phyloP scores from a whole-genome alignment of 1,140 invertebrate genomes.

The Contarinia nasturtii region DNA sequence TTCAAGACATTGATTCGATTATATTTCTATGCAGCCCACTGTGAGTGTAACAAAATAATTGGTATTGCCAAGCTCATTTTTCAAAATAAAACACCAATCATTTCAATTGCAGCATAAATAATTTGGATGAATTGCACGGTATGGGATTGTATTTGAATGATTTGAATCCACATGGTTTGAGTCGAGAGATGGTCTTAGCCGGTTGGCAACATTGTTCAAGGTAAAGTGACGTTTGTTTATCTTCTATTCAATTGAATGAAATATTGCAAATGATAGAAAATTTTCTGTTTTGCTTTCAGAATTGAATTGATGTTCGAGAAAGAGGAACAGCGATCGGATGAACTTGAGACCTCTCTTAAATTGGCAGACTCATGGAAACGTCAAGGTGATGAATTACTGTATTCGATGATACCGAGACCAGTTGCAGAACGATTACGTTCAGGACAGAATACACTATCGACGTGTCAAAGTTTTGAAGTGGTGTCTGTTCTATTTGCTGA shows the following conservation, averaged over 20 bases:
- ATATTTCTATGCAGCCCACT: conserved; percentile 72
- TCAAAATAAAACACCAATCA: not conserved
- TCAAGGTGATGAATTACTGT: conserved; percentile 68
- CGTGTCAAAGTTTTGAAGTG: conserved; percentile 40
- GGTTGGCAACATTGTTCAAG: conserved; percentile 77
- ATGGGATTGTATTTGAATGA: conserved; percentile 68
- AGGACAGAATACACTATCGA: conserved; percentile 50
- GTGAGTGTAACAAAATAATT: conserved; percentile 29
- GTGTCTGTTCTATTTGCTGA: conserved; percentile 33
- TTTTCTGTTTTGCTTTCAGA: not conserved
- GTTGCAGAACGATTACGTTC: conserved; percentile 37
- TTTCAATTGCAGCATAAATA: conserved; percentile 51
- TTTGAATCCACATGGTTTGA: conserved; percentile 68
- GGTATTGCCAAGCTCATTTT: not conserved
- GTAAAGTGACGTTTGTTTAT: too few relatives aligned
- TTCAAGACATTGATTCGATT: conserved; percentile 56
- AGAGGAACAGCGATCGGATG: conserved; percentile 26
- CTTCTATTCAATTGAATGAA: not conserved
- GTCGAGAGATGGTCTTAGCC: conserved; percentile 62
- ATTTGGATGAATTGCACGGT: conserved; percentile 57
- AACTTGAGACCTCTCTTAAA: conserved; percentile 48
- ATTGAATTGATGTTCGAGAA: not conserved
- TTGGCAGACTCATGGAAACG: conserved; percentile 67
- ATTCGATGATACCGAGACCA: conserved; percentile 77
- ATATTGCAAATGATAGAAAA: too few relatives aligned